Percentiles rank a stretch among this genome's conserved stretches.
phyloP scores from a whole-genome alignment of 2,113 vertebrate species.

The Sebastes fasciatus region DNA sequence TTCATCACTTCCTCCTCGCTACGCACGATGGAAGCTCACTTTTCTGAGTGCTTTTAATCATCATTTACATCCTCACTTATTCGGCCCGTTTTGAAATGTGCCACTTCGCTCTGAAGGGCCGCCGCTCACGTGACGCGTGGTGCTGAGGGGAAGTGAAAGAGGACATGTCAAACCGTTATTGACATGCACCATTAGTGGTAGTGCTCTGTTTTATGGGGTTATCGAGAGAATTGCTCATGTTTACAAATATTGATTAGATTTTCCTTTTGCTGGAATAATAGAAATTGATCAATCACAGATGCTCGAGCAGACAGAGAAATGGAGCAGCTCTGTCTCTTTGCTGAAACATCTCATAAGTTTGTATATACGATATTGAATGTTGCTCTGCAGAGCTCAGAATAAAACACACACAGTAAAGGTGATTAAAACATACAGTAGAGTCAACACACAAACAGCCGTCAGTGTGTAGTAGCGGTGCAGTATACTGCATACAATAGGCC shows the following conservation, averaged over 20 bases:
- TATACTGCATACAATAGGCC: slow-evolving; percentile 53
- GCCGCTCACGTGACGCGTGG: neutral
- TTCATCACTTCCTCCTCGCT: slow-evolving; percentile 1
- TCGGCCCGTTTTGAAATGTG: neutral
- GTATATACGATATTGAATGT: too few relatives aligned
- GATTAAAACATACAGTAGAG: slow-evolving; percentile 57
- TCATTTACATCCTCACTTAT: neutral
- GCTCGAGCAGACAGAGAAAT: slow-evolving; percentile 5
- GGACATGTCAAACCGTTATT: neutral
- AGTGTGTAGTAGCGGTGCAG: slow-evolving; percentile 36
- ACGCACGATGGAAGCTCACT: neutral
- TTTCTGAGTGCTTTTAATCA: neutral
- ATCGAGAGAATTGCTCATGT: neutral
- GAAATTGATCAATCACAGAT: neutral
- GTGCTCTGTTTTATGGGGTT: slow-evolving; percentile 10
- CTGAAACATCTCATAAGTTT: neutral
- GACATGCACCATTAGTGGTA: slow-evolving; percentile 15
- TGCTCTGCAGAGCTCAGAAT: neutral
- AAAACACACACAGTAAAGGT: slow-evolving; percentile 46
- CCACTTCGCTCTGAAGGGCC: neutral
- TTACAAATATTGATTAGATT: slow-evolving; percentile 10
- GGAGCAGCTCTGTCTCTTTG: slow-evolving; percentile 6
- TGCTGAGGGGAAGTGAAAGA: slow-evolving; percentile 3
- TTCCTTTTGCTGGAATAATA: neutral
- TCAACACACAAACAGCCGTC: slow-evolving; percentile 44